Evolutionary conservation across 1,140 invertebrate genomes (phyloP).

Genomic region (Hypothenemus hampei): DNA sequence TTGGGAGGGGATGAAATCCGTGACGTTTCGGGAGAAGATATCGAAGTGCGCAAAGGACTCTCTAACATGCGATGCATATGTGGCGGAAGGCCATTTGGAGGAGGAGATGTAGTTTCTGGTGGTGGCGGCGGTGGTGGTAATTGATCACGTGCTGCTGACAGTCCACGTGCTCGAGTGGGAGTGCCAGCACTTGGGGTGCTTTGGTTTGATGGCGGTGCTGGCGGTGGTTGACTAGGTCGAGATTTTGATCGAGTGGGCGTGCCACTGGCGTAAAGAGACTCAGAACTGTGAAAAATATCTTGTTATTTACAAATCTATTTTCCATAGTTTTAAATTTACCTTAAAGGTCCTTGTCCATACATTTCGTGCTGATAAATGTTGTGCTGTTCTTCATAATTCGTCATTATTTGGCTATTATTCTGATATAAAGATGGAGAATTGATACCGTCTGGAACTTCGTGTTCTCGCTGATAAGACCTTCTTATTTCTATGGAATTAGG

Average conservation of each 20-base stretch:
- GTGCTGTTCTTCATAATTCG: slow-evolving; percentile 41
- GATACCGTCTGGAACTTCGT: slow-evolving; percentile 54
- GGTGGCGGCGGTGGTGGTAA: slow-evolving; percentile 83
- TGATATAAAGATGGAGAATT: slow-evolving; percentile 43
- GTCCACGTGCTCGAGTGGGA: slow-evolving; percentile 62
- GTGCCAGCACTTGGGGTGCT: slow-evolving; percentile 67
- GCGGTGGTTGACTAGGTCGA: slow-evolving; percentile 79
- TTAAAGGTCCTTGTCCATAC: slow-evolving; percentile 39
- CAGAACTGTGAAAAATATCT: slow-evolving; percentile 35
- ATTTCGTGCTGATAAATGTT: slow-evolving; percentile 43
- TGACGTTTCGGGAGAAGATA: slow-evolving; percentile 14
- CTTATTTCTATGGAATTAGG: slow-evolving; percentile 73
- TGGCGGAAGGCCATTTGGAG: slow-evolving; percentile 48
- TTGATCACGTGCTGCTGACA: slow-evolving; percentile 63
- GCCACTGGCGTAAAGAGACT: slow-evolving; percentile 46
- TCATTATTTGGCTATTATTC: slow-evolving; percentile 27
- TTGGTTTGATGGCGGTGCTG: slow-evolving; percentile 73
- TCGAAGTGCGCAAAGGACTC: slow-evolving; percentile 26
- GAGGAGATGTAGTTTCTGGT: slow-evolving; percentile 55
- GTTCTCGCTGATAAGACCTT: slow-evolving; percentile 54
- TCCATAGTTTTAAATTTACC: slow-evolving; percentile 1
- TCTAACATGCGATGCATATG: slow-evolving; percentile 37
- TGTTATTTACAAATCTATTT: background rate
- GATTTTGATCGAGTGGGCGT: slow-evolving; percentile 57
- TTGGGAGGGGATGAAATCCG: slow-evolving; percentile 6